Base-by-base conservation (phyloP, 2,888 invertebrate species). In the Syrista parreyssii region DNA sequence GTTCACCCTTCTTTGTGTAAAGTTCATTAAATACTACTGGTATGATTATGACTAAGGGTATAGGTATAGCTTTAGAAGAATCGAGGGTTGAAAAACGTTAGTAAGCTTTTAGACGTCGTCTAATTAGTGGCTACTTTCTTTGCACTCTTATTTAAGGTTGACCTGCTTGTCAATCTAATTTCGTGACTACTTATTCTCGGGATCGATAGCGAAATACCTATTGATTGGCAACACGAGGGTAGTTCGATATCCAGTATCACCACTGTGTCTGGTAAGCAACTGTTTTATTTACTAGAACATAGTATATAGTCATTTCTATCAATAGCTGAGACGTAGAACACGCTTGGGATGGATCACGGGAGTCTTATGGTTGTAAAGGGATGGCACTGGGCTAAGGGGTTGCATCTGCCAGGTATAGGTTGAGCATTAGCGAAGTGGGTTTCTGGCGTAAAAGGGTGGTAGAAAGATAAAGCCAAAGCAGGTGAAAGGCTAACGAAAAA, bases 341-440 rank as follows among this genome's bases (percentile, higher is more conserved):
- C 15, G 23, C 55, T 55, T 55, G 23, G 55, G 55, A 55, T 55
- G 55, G 55, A 23, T 55, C 55, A 23, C 23, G 23, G 23, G 23
- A 1, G 55, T 55, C 23, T 55, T 55, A 23, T 6, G 23, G 55
- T 23, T 55, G 9, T 23, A 55, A 55, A 55, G 55, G 55, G 55
- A 55, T 55, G 55, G 23, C 55, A 55, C 55, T 55, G 23, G 23
- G 55, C 55, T 55, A 55, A 55, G 23, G 55, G 55, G 55, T 55
- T 55, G 55, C 55, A 55, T 55, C 55, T 23, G 23, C 15, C 23
- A 55, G 9, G 55, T 55, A 55, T 55, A 55, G 81, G 69, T 32
- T 79, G 82, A 84, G 75, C 82, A 84, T 85, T 84, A 84, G 84
- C 85, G 82, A 86, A 86, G 83, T 86, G 86, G 86, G 86, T 86